Evolutionary conservation across 1,140 invertebrate species (phyloP).

Genomic region (Drosophila persimilis): DNA sequence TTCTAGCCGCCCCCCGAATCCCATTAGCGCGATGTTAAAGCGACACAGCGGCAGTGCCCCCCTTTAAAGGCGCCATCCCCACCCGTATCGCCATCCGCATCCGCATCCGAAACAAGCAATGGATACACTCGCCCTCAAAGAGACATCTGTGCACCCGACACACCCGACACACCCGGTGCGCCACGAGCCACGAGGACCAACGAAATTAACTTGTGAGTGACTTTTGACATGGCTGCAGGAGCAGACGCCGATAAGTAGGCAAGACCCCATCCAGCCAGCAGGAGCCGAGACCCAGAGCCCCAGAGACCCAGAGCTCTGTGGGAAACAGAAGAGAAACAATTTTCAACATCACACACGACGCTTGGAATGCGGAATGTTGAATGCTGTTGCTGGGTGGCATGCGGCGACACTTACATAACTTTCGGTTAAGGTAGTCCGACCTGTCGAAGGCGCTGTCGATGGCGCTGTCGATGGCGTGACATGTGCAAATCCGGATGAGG

Average conservation of each 20-base stretch:
- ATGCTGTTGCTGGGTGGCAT: neutral
- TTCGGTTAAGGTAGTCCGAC: constrained; percentile 43
- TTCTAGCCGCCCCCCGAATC: neutral
- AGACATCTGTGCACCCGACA: constrained; percentile 16
- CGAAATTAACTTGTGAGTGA: constrained; percentile 75
- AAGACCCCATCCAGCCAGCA: constrained; percentile 43
- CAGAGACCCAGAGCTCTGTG: neutral
- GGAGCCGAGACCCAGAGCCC: neutral
- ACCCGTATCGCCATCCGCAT: no score
- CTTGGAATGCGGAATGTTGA: neutral
- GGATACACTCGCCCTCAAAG: constrained; percentile 5
- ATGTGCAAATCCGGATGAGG: constrained; percentile 52
- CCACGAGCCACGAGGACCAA: constrained; percentile 18
- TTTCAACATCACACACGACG: neutral
- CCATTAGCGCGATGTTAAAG: constrained; percentile 14
- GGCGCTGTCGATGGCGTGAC: constrained; percentile 18
- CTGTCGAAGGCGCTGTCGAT: constrained; percentile 27
- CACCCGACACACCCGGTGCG: constrained; percentile 21
- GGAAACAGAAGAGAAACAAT: neutral
- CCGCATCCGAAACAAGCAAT: constrained; percentile 1
- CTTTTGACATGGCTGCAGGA: constrained; percentile 48
- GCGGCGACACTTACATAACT: constrained; percentile 44
- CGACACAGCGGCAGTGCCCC: neutral
- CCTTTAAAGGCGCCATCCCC: constrained; percentile 31
- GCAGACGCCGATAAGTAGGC: constrained; percentile 67